These are phyloP conservation scores for Pachyrhynchus sulphureomaculatus DNA, from an alignment of 1,140 invertebrate genomes.

Conservation along the genomic window DNA sequence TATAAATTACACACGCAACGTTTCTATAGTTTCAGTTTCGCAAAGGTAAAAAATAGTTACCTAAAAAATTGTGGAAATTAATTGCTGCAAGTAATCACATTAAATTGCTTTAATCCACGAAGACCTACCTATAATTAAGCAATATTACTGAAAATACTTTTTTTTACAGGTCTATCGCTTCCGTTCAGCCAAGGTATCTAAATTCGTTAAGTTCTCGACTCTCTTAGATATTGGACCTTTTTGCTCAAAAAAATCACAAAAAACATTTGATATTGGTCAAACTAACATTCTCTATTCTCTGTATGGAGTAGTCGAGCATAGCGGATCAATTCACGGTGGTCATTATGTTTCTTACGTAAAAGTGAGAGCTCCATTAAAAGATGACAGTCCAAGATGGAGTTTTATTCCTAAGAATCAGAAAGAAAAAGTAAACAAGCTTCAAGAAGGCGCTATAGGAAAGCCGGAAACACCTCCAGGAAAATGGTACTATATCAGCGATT, in stretches of 20 bases:
- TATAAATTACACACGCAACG: too few species aligned
- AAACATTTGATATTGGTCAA: conserved; percentile 63
- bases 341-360: conserved; percentile 97
- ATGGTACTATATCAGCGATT: conserved; percentile 95
- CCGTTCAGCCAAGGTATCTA: conserved; percentile 71
- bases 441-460: conserved; percentile 39
- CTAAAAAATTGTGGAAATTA: too few species aligned
- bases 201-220: conserved; percentile 85
- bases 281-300: conserved; percentile 81
- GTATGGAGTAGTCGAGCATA: conserved; percentile 94
- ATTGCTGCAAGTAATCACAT: too few species aligned
- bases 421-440: conserved; percentile 48
- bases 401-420: conserved; percentile 64
- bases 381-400: conserved; percentile 65
- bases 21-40: too few species aligned
- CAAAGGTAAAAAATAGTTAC: too few species aligned
- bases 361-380: conserved; percentile 61
- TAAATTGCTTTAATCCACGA: too few species aligned
- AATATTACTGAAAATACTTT: too few species aligned
- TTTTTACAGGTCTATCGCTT: conserved; percentile 41
- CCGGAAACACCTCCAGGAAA: conserved; percentile 66
- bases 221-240: conserved; percentile 88
- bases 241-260: conserved; percentile 76
- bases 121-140: too few species aligned
- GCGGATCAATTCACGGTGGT: conserved; percentile 84